Evolutionary conservation across 2,797 vertebrate species (phyloP).

Genomic region (Cynopterus sphinx): DNA sequence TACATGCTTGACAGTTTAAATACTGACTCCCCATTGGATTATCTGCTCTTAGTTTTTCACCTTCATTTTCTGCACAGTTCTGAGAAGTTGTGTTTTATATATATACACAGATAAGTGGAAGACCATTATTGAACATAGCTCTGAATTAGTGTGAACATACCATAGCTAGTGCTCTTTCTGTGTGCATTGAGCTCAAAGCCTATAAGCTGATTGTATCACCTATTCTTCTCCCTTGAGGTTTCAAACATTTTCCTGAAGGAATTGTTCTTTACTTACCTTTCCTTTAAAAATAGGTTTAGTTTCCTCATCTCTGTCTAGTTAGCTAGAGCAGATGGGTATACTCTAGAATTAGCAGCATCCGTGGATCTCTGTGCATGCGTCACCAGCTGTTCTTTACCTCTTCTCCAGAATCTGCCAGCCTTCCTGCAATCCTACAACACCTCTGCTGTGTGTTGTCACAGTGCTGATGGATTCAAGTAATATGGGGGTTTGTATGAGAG

Average conservation of each 20-base stretch:
- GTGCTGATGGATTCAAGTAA: not conserved
- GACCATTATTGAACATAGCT: not conserved
- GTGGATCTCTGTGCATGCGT: not conserved
- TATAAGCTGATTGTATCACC: not conserved
- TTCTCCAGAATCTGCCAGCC: not conserved
- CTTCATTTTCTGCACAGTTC: slow-evolving; percentile 62
- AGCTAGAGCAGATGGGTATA: not conserved
- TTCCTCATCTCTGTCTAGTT: not conserved
- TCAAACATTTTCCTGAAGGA: not conserved
- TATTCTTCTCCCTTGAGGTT: not conserved
- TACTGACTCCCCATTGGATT: not conserved
- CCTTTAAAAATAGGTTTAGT: not conserved
- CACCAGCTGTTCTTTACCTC: slow-evolving; percentile 4
- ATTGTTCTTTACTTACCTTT: not conserved
- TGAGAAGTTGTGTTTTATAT: slow-evolving; percentile 43
- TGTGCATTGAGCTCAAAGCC: not conserved
- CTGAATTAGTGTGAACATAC: slow-evolving; percentile 17
- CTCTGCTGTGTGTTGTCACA: not conserved
- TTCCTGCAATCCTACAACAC: slow-evolving; percentile 37
- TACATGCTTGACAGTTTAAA: not conserved
- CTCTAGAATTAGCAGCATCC: not conserved
- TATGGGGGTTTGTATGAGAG: not conserved
- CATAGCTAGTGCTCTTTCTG: not conserved
- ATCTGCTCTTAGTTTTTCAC: slow-evolving; percentile 35
- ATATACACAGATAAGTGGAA: slow-evolving; percentile 42